Evolutionary conservation across 2,113 vertebrate genomes (phyloP).

Genomic region (Ptilorrhoa leucosticta): DNA sequence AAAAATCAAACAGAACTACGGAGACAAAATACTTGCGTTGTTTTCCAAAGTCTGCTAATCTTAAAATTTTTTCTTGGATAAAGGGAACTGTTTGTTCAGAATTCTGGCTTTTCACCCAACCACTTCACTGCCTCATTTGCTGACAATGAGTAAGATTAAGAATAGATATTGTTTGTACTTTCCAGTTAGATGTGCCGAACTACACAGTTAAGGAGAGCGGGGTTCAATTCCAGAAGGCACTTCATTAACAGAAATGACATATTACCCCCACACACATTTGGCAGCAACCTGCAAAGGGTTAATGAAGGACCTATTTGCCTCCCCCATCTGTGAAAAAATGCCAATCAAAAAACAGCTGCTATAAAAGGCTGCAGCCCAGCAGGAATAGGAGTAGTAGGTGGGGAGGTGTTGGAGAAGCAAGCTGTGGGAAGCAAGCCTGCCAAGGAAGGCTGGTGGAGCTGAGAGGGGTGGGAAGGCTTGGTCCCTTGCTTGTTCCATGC

Average conservation of each 20-base stretch:
- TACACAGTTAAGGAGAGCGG: neutral
- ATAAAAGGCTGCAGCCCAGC: constrained; percentile 59
- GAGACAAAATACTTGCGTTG: neutral
- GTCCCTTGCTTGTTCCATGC: neutral
- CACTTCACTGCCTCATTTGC: neutral
- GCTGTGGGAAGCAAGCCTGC: constrained; percentile 32
- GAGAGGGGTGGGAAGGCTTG: neutral
- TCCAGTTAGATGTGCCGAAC: neutral
- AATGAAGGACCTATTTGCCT: constrained; percentile 60
- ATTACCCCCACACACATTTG: neutral
- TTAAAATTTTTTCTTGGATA: neutral
- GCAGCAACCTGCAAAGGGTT: constrained; percentile 58
- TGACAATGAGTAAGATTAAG: neutral
- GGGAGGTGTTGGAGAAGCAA: constrained; percentile 39
- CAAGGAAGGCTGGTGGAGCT: neutral
- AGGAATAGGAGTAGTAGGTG: constrained; percentile 37
- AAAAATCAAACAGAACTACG: neutral
- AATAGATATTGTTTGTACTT: constrained; percentile 8
- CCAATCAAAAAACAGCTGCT: constrained; percentile 58
- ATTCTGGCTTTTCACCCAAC: neutral
- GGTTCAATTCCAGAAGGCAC: constrained; percentile 39
- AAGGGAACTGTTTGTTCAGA: neutral
- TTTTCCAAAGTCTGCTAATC: neutral
- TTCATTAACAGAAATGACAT: constrained; percentile 47
- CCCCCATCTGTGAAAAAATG: constrained; percentile 60